Evolutionary conservation across 1,140 invertebrate species (phyloP).

Genomic region (Drosophila orena): DNA sequence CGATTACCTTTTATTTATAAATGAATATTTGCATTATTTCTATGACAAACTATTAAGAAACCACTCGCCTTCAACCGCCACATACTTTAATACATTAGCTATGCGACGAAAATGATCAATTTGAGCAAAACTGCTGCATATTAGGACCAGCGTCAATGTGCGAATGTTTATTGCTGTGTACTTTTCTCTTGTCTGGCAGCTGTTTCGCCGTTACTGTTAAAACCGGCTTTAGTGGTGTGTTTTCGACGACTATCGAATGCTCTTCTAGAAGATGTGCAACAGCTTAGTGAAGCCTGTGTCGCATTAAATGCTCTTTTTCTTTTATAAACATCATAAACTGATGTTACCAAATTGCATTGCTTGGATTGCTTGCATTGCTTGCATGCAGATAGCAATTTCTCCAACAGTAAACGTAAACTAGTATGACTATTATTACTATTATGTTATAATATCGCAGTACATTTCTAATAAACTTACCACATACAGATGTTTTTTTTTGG

Average conservation of each 20-base stretch:
- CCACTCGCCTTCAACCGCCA: too few relatives aligned
- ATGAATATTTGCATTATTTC: not conserved
- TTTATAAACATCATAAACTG: not conserved
- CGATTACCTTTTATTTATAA: not conserved
- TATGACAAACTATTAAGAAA: not conserved
- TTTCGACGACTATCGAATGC: conserved; percentile 20
- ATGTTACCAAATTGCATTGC: too few relatives aligned
- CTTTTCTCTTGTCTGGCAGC: conserved; percentile 46
- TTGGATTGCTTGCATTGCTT: too few relatives aligned
- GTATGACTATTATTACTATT: not conserved
- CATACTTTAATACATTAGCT: too few relatives aligned
- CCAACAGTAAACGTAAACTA: not conserved
- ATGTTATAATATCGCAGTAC: not conserved
- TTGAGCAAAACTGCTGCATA: too few relatives aligned
- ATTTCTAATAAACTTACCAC: not conserved
- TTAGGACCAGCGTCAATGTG: too few relatives aligned
- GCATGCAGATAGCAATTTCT: not conserved
- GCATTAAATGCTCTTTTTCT: not conserved
- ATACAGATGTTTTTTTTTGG: not conserved
- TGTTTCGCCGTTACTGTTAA: conserved; percentile 64
- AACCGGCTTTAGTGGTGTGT: conserved; percentile 50
- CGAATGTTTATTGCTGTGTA: not conserved
- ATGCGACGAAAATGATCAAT: too few relatives aligned
- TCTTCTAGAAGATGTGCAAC: not conserved
- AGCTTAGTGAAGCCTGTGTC: not conserved